Base-by-base conservation (phyloP, 2,888 invertebrate species). In the Chymomyza caudatula region DNA sequence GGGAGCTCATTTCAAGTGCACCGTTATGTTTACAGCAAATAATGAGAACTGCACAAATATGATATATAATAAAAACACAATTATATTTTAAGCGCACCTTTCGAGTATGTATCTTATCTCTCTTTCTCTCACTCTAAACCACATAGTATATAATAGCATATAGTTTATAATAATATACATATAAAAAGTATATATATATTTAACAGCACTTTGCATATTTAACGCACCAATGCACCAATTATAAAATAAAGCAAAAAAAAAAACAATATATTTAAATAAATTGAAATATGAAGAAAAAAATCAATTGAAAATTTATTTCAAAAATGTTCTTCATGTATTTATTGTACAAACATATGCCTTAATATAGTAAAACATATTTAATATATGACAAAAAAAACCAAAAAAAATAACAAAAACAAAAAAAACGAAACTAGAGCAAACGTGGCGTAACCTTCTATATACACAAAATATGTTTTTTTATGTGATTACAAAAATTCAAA, bases 181-280 rank as follows among this genome's bases (percentile, higher is more conserved):
- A 51, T 53, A 69, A 62, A 49, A 22, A 42, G 23, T 52, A 67
- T 63, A 61, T 63, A 67, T 58, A 63, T 65, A 72, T 60, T 58
- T 56, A 64, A 78, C 71, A 73, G 73, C 77, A 80, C 78, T 78
- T 64, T 75, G 76, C 74, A 82, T 77, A 79, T 69, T 79, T 68
- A 67, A 69, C 77, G 81, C 79, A 79, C 73, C 77, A 77, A 65
- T 72, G 78, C 76, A 77, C 69, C 67, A 68, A 60, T 65, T 52
- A 63, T 58, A 52, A 63, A 66, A 60, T 61, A 69, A 58, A 61
- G 60, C 47, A 60, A 65, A 59, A 56, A 60, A 42, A 63, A 62
- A 57, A 37, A 74, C 67, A 20, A 49, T 51, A 22, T 51, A 51
- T 19, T 20, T 19, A 47, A 47, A 47, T 47, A 47, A 19, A 47